These are phyloP conservation scores for Chinchilla lanigera DNA, from an alignment of 2,113 vertebrate genomes.

Conservation along the genomic window DNA sequence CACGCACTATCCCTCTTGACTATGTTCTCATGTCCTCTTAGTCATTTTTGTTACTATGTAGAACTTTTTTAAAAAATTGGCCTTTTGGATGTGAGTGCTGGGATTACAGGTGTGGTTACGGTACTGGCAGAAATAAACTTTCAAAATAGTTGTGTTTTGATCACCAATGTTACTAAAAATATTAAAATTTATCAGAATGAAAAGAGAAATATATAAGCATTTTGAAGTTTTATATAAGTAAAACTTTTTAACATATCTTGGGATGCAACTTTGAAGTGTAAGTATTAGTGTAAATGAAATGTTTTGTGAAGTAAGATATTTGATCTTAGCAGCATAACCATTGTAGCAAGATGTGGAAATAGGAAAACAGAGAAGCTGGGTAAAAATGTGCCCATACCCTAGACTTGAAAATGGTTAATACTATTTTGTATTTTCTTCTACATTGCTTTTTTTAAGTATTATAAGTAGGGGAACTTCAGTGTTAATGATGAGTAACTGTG, in stretches of 20 bases:
- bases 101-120: neutral
- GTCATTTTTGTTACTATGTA: neutral
- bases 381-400: neutral
- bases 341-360: slow-evolving; percentile 25
- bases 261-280: slow-evolving; percentile 35
- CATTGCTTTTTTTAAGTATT: slow-evolving; percentile 49
- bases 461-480: neutral
- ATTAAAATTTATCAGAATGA: slow-evolving; percentile 30
- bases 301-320: slow-evolving; percentile 37
- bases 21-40: neutral
- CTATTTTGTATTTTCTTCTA: slow-evolving; percentile 32
- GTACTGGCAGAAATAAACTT: neutral
- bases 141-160: slow-evolving; percentile 45
- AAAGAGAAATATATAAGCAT: slow-evolving; percentile 27
- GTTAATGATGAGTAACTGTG: neutral
- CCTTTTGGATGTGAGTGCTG: neutral
- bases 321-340: slow-evolving; percentile 9
- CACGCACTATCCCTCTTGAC: too few relatives aligned
- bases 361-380: neutral
- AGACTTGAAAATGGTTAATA: neutral
- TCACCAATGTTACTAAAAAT: neutral
- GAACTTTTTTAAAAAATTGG: neutral
- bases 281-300: slow-evolving; percentile 46
- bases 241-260: slow-evolving; percentile 6
- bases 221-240: slow-evolving; percentile 46